phyloP scores from a whole-genome alignment of 2,797 vertebrate genomes.

The Tiaroga cobitis region DNA sequence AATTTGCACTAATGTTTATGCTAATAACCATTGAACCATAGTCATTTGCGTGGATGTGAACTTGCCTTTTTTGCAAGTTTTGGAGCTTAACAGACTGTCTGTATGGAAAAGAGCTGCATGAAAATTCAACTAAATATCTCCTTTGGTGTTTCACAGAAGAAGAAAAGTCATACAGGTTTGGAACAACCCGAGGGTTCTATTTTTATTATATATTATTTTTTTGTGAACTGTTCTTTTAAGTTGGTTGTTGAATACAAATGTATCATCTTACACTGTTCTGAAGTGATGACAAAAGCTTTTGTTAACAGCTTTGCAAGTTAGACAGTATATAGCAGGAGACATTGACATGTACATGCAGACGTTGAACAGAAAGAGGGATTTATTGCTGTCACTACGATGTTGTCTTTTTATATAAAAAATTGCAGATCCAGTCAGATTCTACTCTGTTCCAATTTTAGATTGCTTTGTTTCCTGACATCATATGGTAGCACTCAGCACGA shows the following conservation, averaged over 20 bases:
- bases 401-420: constrained; percentile 13
- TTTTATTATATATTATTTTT: not conserved
- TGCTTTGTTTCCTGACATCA: constrained; percentile 31
- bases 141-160: not conserved
- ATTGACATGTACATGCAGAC: constrained; percentile 24
- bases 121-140: not conserved
- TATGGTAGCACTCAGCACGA: constrained; percentile 36
- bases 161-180: not conserved
- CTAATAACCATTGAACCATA: not conserved
- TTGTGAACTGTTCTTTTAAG: not conserved
- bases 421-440: constrained; percentile 2
- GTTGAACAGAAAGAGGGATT: constrained; percentile 25
- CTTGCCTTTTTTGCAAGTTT: not conserved
- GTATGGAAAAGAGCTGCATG: not conserved
- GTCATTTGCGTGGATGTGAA: not conserved
- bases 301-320: constrained; percentile 16
- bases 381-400: constrained; percentile 28
- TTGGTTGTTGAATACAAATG: not conserved
- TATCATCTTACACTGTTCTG: not conserved
- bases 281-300: constrained; percentile 8
- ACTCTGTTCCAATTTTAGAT: not conserved
- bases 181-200: not conserved
- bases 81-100: not conserved
- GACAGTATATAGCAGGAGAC: constrained; percentile 13
- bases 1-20: not conserved